Evolutionary conservation across 2,113 vertebrate genomes (phyloP), one percentile per base, ranked within the genome.

Genomic region (Phasianus colchicus): DNA sequence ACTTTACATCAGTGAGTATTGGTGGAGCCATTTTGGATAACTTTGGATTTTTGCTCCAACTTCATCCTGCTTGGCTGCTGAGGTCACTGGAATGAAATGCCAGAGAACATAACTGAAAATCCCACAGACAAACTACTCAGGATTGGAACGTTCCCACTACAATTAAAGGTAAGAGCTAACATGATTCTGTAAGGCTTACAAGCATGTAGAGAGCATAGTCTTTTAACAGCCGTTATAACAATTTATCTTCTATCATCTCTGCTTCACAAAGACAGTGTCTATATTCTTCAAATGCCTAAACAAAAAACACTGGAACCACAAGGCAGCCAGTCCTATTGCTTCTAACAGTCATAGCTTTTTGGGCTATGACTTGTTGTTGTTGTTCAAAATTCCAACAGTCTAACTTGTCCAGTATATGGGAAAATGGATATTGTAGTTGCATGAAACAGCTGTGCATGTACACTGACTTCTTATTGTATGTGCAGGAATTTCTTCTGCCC

Each of bases 1-100:
- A 43, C 47, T 85, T 76, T 63, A 80, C 6, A 1, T 48, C 54
- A 67, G 29, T 50, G 55, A 88, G 64, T 1, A 52, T 1, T 30
- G 36, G 18, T 52, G 36, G 43, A 63, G 27, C 7, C 3, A 2
- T 79, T 89, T 67, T 47, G 43, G 32, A 10, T 67, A 78, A 69
- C 12, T 77, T 34, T 21, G 45, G 21, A 77, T 91, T 95, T 88
- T 19, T 91, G 50, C 76, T 47, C 42, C 60, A 89, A 2, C 54
- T 71, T 81, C 45, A 69, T 71, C 25, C 73, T 86, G 22, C 52
- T 47, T 69, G 71, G 48, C 82, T 79, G n/a, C 52, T 50, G 42
- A 21, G 10, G 32, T 75, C 61, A 47, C 43, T 60, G 65, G 48
- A 11, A 2, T 63, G 69, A 84, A 90, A 86, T 30, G 64, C 1